These are phyloP conservation scores for Pimephales promelas DNA, from an alignment of 2,113 vertebrate genomes.

Conservation along the genomic window DNA sequence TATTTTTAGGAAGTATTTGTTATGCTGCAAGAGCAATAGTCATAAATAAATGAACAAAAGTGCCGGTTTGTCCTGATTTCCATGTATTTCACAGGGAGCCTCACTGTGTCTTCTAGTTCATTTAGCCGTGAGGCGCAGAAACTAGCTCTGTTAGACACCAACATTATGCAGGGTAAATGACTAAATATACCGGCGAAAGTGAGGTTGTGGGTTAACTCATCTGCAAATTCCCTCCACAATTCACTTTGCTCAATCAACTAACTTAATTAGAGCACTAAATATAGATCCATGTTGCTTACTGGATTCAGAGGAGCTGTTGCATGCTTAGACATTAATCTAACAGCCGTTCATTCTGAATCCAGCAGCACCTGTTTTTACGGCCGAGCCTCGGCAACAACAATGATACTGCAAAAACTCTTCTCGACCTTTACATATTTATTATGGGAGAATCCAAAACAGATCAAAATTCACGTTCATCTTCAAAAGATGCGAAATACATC, in stretches of 20 bases:
- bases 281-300: constrained; percentile 64
- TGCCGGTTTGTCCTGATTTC: not conserved
- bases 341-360: constrained; percentile 44
- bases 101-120: not conserved
- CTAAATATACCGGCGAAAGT: constrained; percentile 37
- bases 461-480: not conserved
- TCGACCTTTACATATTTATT: not conserved
- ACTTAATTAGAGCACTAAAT: constrained; percentile 62
- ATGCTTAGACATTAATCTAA: constrained; percentile 55
- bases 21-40: not conserved
- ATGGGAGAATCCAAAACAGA: not conserved
- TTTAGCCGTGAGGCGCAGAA: constrained; percentile 1
- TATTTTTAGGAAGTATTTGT: not conserved
- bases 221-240: constrained; percentile 57
- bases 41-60: not conserved
- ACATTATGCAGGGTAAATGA: not conserved
- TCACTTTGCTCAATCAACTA: constrained; percentile 68
- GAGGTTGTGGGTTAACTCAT: constrained; percentile 54
- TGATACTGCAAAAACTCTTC: not conserved
- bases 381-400: constrained; percentile 26
- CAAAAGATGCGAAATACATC: not conserved
- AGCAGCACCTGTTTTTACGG: constrained; percentile 67
- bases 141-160: not conserved
- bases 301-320: constrained; percentile 65
- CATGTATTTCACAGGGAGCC: not conserved